These are phyloP conservation scores for Drosophila nr. perissopoda DNA, from an alignment of 2,888 invertebrate species.

Conservation along the genomic window DNA sequence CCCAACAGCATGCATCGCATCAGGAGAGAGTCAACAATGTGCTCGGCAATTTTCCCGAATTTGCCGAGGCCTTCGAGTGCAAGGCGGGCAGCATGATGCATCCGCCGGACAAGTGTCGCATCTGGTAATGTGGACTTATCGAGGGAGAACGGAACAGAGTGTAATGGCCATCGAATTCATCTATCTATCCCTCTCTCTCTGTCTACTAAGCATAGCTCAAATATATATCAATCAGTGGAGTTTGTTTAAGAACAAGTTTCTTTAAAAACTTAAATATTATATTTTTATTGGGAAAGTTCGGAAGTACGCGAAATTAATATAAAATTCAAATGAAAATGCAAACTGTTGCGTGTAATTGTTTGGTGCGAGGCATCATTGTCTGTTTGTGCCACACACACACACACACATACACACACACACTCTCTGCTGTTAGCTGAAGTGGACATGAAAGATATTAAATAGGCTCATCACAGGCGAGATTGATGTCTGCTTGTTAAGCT, in stretches of 20 bases:
- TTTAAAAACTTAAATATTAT: neutral
- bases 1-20: constrained; percentile 69
- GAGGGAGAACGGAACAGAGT: neutral
- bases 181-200: neutral
- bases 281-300: neutral
- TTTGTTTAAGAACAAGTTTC: neutral
- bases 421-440: neutral
- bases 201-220: neutral
- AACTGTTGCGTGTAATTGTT: neutral
- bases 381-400: neutral
- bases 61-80: constrained; percentile 73
- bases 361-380: neutral
- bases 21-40: constrained; percentile 81
- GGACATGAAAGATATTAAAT: neutral
- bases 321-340: constrained; percentile 4
- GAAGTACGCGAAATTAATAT: neutral
- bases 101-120: constrained; percentile 78
- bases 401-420: neutral
- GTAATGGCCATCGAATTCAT: neutral
- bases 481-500: neutral
- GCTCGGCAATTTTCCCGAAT: constrained; percentile 79
- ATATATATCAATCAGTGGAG: neutral
- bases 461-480: neutral
- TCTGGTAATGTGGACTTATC: constrained; percentile 69
- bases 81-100: constrained; percentile 70